Conservation (phyloP, 2,888 invertebrate genomes). For the Drosophila trichaetosa region DNA sequence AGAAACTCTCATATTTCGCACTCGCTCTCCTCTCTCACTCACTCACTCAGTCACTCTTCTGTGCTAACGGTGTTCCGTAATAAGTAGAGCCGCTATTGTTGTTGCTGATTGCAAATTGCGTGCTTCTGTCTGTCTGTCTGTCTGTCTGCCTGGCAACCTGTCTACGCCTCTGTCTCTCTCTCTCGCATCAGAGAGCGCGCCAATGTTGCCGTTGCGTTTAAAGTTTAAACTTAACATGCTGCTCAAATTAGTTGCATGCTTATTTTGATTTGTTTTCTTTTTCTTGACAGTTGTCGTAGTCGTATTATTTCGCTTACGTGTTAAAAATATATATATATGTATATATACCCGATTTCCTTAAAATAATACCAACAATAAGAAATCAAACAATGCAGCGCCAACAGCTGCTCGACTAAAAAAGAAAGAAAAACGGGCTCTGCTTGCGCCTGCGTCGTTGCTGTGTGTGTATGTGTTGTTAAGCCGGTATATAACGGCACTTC, state of each 20-base stretch:
- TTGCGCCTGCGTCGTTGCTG: conserved; percentile 44
- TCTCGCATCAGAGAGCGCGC: background rate
- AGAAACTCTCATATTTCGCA: conserved; percentile 11
- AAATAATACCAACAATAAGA: conserved; percentile 38
- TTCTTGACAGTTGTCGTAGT: conserved; percentile 1
- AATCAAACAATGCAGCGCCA: conserved; percentile 32
- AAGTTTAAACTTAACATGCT: conserved; percentile 31
- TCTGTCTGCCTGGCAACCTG: conserved; percentile 8
- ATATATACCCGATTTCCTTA: conserved; percentile 28
- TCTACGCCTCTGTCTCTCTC: background rate
- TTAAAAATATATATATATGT: conserved; percentile 3
- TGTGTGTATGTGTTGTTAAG: conserved; percentile 18
- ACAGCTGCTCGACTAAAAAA: conserved; percentile 23
- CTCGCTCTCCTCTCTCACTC: background rate
- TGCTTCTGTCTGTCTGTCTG: conserved; percentile 24
- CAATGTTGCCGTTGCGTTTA: conserved; percentile 23
- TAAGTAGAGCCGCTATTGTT: conserved; percentile 45
- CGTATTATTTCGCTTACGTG: conserved; percentile 34
- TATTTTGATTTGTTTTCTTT: conserved; percentile 21
- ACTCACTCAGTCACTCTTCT: background rate
- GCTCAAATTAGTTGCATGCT: conserved; percentile 30
- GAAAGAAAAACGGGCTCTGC: conserved; percentile 7
- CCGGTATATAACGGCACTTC: conserved; percentile 44
- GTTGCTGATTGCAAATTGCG: conserved; percentile 49
- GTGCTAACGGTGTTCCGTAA: conserved; percentile 41